Evolutionary conservation across 2,888 invertebrate genomes (phyloP).

Genomic region (Schizotus pectinicornis): DNA sequence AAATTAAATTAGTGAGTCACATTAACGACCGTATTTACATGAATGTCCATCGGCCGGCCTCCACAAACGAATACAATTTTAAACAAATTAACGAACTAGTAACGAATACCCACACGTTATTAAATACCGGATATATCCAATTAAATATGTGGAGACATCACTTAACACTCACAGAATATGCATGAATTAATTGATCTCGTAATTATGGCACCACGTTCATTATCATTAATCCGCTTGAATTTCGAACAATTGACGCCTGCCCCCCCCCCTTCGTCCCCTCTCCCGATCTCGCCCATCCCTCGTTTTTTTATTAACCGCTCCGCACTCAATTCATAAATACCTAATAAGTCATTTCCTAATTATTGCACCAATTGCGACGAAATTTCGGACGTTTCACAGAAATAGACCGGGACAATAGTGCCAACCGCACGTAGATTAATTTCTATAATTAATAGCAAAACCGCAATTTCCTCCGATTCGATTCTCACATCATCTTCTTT

Average conservation of each 20-base stretch:
- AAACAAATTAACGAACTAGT: slow-evolving; percentile 42
- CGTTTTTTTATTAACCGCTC: slow-evolving; percentile 15
- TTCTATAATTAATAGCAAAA: background rate
- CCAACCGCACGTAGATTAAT: background rate
- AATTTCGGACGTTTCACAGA: slow-evolving; percentile 17
- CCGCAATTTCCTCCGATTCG: slow-evolving; percentile 7
- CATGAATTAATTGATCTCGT: slow-evolving; percentile 30
- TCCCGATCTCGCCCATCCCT: slow-evolving; percentile 7
- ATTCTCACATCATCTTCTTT: too few species aligned
- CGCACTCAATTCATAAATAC: slow-evolving; percentile 28
- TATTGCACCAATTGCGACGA: slow-evolving; percentile 23
- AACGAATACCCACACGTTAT: slow-evolving; percentile 39
- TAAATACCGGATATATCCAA: slow-evolving; percentile 46
- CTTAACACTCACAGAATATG: slow-evolving; percentile 43
- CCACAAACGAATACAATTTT: slow-evolving; percentile 34
- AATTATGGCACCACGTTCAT: slow-evolving; percentile 19
- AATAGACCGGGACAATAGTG: background rate
- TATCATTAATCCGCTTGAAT: slow-evolving; percentile 14
- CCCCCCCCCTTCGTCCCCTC: background rate
- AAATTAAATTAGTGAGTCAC: slow-evolving; percentile 23
- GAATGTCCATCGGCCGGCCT: slow-evolving; percentile 15
- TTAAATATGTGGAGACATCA: slow-evolving; percentile 50
- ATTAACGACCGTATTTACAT: slow-evolving; percentile 24
- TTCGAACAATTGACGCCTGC: background rate
- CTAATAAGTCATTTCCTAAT: slow-evolving; percentile 49